Percentiles rank a stretch among this genome's conserved stretches.
These are phyloP conservation scores for Camponotus fellah DNA, from an alignment of 2,888 invertebrate species.

Conservation along the genomic window DNA sequence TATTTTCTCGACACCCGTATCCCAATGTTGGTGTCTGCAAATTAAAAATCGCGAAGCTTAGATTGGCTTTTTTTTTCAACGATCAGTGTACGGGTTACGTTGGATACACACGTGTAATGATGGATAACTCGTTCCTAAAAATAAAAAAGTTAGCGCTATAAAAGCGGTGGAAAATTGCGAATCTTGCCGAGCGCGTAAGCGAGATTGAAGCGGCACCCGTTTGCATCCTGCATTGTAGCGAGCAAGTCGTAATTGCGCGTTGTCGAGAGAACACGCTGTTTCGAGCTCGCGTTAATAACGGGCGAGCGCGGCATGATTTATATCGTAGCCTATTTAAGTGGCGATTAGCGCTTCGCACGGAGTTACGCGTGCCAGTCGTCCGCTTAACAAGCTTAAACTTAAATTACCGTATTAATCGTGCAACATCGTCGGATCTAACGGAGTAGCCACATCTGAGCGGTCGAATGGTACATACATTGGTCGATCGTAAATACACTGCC, in stretches of 20 bases:
- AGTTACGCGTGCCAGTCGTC: constrained; percentile 48
- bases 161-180: constrained; percentile 3
- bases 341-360: constrained; percentile 43
- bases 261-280: constrained; percentile 60
- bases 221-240: neutral
- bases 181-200: neutral
- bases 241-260: constrained; percentile 64
- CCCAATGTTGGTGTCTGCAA: neutral
- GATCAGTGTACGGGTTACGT: neutral
- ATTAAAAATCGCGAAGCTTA: neutral
- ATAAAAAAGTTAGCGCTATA: neutral
- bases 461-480: constrained; percentile 9
- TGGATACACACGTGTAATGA: constrained; percentile 13
- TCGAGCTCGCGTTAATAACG: constrained; percentile 43
- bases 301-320: constrained; percentile 61
- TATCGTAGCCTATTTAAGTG: constrained; percentile 54
- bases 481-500: constrained; percentile 34
- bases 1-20: neutral
- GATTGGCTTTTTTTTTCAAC: neutral
- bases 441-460: constrained; percentile 43
- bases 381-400: constrained; percentile 55
- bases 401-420: constrained; percentile 55
- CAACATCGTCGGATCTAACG: constrained; percentile 34
- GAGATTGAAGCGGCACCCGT: constrained; percentile 28
- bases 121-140: neutral